A percentile compares a stretch with the other conserved stretches of the same genome.
phyloP scores from a whole-genome alignment of 2,888 invertebrate species.

The Choristoneura rosaceana region DNA sequence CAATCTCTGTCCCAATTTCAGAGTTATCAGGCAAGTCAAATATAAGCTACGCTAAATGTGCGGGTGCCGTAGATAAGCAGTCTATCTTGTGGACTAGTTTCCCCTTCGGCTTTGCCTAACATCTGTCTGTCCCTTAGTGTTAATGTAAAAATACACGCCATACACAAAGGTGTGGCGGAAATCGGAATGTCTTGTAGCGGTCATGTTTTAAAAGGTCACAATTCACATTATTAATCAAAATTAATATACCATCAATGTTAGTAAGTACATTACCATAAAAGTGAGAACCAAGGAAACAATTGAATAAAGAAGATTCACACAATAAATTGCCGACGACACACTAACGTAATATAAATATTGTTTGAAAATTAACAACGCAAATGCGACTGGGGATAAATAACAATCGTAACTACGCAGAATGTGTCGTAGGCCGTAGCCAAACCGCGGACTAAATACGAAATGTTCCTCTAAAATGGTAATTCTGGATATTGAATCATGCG shows the following conservation, averaged over 20 bases:
- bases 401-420: conserved; percentile 29
- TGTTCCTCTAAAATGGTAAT: conserved; percentile 56
- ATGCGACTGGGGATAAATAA: neutral
- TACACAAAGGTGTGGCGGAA: conserved; percentile 10
- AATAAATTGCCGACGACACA: neutral
- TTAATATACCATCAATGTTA: neutral
- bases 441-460: conserved; percentile 25
- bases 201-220: conserved; percentile 8
- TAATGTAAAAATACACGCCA: conserved; percentile 7
- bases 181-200: conserved; percentile 3
- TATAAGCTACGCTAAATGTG: conserved; percentile 62
- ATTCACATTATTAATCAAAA: conserved; percentile 13
- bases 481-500: conserved; percentile 45
- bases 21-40: conserved; percentile 74
- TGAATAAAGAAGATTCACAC: neutral
- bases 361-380: conserved; percentile 21
- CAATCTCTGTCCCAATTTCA: conserved; percentile 75
- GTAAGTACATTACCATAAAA: conserved; percentile 4
- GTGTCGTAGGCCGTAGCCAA: conserved; percentile 9
- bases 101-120: conserved; percentile 32
- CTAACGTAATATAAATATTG: neutral
- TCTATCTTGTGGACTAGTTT: conserved; percentile 53
- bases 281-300: conserved; percentile 9
- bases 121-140: conserved; percentile 4
- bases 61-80: conserved; percentile 59